A percentile compares a stretch with the other conserved stretches of the same genome.
These are phyloP conservation scores for Wiebesia pumilae DNA, from an alignment of 1,140 invertebrate genomes.

Conservation along the genomic window DNA sequence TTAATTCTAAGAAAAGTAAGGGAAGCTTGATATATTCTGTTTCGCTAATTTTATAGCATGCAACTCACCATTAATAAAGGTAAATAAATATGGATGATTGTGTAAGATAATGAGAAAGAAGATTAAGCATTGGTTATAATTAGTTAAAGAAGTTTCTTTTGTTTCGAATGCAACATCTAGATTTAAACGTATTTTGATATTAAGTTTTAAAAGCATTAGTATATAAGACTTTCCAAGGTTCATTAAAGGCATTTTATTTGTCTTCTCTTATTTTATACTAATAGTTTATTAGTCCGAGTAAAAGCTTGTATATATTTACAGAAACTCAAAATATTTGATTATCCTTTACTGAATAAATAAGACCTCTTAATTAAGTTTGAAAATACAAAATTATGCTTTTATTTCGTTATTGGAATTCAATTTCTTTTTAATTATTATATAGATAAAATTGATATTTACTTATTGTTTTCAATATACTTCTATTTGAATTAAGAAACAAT, in stretches of 20 bases:
- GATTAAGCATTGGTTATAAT: no score
- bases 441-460: not conserved
- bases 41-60: conserved; percentile 8
- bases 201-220: not conserved
- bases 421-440: not conserved
- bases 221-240: not conserved
- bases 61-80: not conserved
- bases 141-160: no score
- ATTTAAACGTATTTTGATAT: not conserved
- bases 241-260: not conserved
- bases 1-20: not conserved
- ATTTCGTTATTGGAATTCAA: not conserved
- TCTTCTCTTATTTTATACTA: not conserved
- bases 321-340: not conserved
- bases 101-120: not conserved
- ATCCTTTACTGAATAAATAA: not conserved
- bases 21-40: not conserved
- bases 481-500: no score
- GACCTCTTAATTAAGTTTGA: not conserved
- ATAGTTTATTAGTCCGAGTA: not conserved
- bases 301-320: not conserved
- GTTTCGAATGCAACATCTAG: not conserved
- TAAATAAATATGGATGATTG: not conserved
- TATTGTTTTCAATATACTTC: no score
- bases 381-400: not conserved